These are phyloP conservation scores for Drosophila kikkawai DNA, from an alignment of 1,140 invertebrate species.

Conservation along the genomic window DNA sequence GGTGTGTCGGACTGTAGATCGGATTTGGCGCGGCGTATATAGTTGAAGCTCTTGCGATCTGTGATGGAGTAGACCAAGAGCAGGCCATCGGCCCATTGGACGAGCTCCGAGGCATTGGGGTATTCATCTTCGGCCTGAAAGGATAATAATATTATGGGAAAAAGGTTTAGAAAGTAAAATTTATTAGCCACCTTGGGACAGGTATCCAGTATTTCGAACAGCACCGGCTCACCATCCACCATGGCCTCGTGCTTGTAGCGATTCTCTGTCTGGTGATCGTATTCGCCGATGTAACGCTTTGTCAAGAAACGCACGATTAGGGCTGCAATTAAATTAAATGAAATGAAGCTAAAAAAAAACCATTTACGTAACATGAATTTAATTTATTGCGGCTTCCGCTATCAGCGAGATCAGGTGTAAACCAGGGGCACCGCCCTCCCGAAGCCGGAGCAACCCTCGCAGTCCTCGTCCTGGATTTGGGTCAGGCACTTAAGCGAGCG, in stretches of 20 bases:
- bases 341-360: slow-evolving; percentile 22
- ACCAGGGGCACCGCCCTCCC: slow-evolving; percentile 57
- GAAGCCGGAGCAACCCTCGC: slow-evolving; percentile 11
- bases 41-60: slow-evolving; percentile 94
- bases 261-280: slow-evolving; percentile 97
- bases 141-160: slow-evolving; percentile 51
- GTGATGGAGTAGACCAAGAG: slow-evolving; percentile 96
- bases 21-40: slow-evolving; percentile 91
- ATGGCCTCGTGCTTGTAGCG: slow-evolving; percentile 96
- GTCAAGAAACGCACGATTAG: slow-evolving; percentile 95
- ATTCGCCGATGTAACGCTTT: slow-evolving; percentile 96
- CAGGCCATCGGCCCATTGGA: slow-evolving; percentile 95
- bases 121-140: slow-evolving; percentile 88
- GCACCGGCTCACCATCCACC: slow-evolving; percentile 94
- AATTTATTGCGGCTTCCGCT: slow-evolving; percentile 45
- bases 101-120: slow-evolving; percentile 89
- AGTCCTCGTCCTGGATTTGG: slow-evolving; percentile 46
- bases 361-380: slow-evolving; percentile 64
- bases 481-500: slow-evolving; percentile 76
- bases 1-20: slow-evolving; percentile 90
- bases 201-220: slow-evolving; percentile 96
- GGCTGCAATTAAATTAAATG: slow-evolving; percentile 88
- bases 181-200: slow-evolving; percentile 87
- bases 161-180: background rate
- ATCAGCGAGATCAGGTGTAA: slow-evolving; percentile 63